Evolutionary conservation across 2,797 vertebrate genomes (phyloP).

Genomic region (Anas bernieri): DNA sequence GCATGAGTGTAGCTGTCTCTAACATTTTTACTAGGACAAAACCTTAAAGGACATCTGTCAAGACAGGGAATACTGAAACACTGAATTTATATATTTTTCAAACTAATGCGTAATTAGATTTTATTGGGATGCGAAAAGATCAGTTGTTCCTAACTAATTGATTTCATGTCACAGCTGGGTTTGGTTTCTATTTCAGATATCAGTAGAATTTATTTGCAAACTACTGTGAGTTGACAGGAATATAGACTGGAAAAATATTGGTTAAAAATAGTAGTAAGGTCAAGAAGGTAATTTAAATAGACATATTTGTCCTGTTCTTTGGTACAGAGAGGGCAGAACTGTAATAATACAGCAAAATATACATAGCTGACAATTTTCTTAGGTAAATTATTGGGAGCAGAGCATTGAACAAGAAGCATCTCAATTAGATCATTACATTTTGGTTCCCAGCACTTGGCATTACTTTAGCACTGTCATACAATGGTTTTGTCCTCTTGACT

Average conservation of each 20-base stretch:
- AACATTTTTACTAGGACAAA: conserved; percentile 68
- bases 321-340: background rate
- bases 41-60: conserved; percentile 65
- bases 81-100: background rate
- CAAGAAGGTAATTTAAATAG: background rate
- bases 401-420: background rate
- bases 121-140: background rate
- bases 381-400: background rate
- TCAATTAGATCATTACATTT: background rate
- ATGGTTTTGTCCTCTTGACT: background rate
- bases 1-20: conserved; percentile 52
- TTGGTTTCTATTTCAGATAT: background rate
- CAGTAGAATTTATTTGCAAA: background rate
- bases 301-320: background rate
- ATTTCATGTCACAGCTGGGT: background rate
- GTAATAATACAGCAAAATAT: background rate
- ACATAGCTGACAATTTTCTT: background rate
- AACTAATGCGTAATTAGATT: background rate
- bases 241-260: background rate
- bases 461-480: background rate
- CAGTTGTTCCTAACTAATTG: background rate
- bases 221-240: background rate
- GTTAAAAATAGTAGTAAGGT: background rate
- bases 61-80: background rate
- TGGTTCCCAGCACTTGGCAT: background rate